Base-by-base conservation (phyloP, 2,888 invertebrate species). In the Sphaeridia pumilis region DNA sequence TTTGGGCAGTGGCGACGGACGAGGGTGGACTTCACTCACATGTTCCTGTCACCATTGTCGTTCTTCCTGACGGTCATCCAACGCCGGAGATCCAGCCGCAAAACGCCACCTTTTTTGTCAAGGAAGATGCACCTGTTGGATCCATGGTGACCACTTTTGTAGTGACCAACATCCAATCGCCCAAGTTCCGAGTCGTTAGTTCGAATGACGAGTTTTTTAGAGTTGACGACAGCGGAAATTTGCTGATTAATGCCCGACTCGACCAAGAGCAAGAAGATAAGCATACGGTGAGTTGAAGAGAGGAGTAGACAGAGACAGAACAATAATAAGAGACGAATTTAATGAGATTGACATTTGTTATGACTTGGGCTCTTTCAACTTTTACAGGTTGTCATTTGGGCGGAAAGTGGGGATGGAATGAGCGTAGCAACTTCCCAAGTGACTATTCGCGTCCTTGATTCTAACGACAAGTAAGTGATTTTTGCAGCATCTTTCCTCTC, bases 131-230 rank as follows among this genome's bases (percentile, higher is more conserved):
- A 14, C 68, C 69, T 2, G 65, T 68, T 28, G 73, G 71, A 7
- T 70, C 69, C 50, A 59, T 67, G 24, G 69, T 75, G 31, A 68
- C 69, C 2, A 67, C 67, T 20, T 69, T 74, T 26, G 65, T 66
- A n/a, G 75, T 74, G n/a, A 59, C 65, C 4, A 75, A 75, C 57
- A 66, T 66, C 49, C 70, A 74, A 53, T 64, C 68, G n/a, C 73
- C 73, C 3, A 67, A 65, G 27, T 72, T 69, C 63, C 73, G 74
- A 2, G 69, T 69, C 57, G 63, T 75, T 49, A 70, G 69, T 2
- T 74, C 57, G 49, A 64, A 64, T 56, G 61, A 63, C 41, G 64
- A 62, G 51, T 58, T 59, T 47, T 64, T 64, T 54, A 60, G 61
- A 54, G 61, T 64, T 46, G 64, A 64, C 56, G 57, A 54, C 49